Base-by-base conservation (phyloP, 2,797 vertebrate species). In the Crenichthys baileyi region DNA sequence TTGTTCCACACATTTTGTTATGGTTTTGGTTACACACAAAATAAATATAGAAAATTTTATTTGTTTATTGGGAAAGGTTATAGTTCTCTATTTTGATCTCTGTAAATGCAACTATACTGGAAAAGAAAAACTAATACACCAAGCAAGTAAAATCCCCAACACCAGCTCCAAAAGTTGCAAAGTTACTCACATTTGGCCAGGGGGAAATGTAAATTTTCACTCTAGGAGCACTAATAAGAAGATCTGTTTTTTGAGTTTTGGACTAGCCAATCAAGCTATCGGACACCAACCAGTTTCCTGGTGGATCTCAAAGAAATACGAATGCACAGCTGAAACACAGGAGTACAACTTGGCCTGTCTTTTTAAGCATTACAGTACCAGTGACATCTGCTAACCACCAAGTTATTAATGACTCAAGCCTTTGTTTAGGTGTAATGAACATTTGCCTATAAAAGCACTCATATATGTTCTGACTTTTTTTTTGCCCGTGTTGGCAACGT, bases 381-480 rank as follows among this genome's bases (percentile, higher is more conserved):
- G 63, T 65, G 67, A 18, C 11, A 0, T 70, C 46, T n/a, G 2
- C n/a, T 55, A 48, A 53, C 48, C 58, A 63, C 13, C 44, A 12
- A 55, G 29, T 83, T 79, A 81, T 84, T 75, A 72, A 77, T 60
- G 73, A 76, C 79, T 80, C 46, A 4, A 63, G 72, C 58, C 67
- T 75, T 80, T 76, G 63, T 83, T 76, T 72, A 29, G 61, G 7
- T 80, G 81, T 82, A 85, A 82, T 83, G 72, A 87, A 86, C 76
- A 83, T 73, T 56, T 61, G 76, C 50, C 70, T 77, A 55, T 79
- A 76, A 88, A 91, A 75, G 73, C 13, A 16, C 83, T 75, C 76
- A 85, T 70, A 72, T 81, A 77, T 61, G 83, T 73, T 46, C 76
- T 87, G 88, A 91, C 93, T 87, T 89, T 85, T 89, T 85, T 90